Base-by-base conservation (phyloP, 2,888 invertebrate genomes). In the Thumatha senex region DNA sequence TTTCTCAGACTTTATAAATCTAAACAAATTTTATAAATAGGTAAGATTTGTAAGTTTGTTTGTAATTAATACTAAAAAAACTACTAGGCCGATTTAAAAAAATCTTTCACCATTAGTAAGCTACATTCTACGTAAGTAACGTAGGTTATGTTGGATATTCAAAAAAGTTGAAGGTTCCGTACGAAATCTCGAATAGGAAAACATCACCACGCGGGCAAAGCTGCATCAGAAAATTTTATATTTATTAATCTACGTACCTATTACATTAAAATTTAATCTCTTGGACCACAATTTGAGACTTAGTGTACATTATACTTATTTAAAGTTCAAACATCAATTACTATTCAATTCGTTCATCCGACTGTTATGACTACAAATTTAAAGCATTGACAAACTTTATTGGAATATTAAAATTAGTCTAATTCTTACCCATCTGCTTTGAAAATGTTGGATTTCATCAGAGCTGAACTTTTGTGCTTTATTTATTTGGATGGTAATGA, bases 321-420 rank as follows among this genome's bases (percentile, higher is more conserved):
- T 69, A 54, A 68, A 71, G 58, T 66, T 70, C 5, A 66, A 71
- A 69, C 72, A 62, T 61, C 61, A 57, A 66, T 70, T 71, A 69
- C 64, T 61, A 69, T 71, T 71, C 70, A 59, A 59, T 70, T 58
- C 57, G 49, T 38, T 40, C 53, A 54, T 56, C 18, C 44, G 14
- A 42, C 51, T 59, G 58, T 53, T 60, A 62, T 55, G 48, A 48
- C 56, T 54, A 54, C 48, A 45, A 46, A 58, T 68, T 53, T 57
- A 68, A 53, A 58, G 50, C 58, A 65, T 57, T 55, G 53, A 34
- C 54, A 38, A 58, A 66, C 51, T 68, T 68, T 44, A 58, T 58
- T 65, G 48, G 52, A 52, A 47, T 43, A 11, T 42, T 33, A n/a
- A 57, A 51, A 63, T 63, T 51, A 57, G 46, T 15, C 33, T 14